phyloP scores from a whole-genome alignment of 2,113 vertebrate genomes.

The Syngnathus typhle region DNA sequence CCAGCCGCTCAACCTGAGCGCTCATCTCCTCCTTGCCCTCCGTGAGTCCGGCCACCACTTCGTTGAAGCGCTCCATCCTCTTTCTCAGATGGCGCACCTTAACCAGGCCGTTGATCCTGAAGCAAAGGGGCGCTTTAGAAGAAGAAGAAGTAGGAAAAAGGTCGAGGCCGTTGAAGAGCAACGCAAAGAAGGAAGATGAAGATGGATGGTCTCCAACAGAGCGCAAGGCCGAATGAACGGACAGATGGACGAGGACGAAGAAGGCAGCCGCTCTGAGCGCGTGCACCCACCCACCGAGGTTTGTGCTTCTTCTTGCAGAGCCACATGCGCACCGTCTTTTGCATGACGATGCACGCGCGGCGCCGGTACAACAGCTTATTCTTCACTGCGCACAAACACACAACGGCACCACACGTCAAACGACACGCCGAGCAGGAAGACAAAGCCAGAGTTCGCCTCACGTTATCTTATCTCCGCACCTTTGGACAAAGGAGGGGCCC shows the following conservation, averaged over 20 bases:
- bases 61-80: conserved; percentile 82
- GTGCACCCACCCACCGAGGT: conserved; percentile 78
- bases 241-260: not conserved
- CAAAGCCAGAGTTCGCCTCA: too few species aligned
- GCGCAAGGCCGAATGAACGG: too few species aligned
- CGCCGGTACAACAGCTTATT: conserved; percentile 91
- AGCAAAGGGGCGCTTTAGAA: not conserved
- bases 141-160: not conserved
- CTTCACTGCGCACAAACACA: conserved; percentile 76
- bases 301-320: conserved; percentile 94
- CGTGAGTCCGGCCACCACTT: conserved; percentile 85
- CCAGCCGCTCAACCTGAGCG: conserved; percentile 81
- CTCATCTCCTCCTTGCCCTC: conserved; percentile 88
- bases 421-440: too few species aligned
- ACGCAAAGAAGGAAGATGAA: not conserved
- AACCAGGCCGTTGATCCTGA: conserved; percentile 86
- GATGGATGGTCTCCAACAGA: too few species aligned
- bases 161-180: accelerated
- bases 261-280: not conserved
- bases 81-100: conserved; percentile 84
- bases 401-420: too few species aligned
- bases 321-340: conserved; percentile 97
- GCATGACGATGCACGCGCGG: conserved; percentile 85
- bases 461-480: too few species aligned
- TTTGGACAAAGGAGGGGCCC: too few species aligned